Percentiles rank a stretch among this genome's conserved stretches.
These are phyloP conservation scores for Stenurella melanura DNA, from an alignment of 2,888 invertebrate genomes.

Conservation along the genomic window DNA sequence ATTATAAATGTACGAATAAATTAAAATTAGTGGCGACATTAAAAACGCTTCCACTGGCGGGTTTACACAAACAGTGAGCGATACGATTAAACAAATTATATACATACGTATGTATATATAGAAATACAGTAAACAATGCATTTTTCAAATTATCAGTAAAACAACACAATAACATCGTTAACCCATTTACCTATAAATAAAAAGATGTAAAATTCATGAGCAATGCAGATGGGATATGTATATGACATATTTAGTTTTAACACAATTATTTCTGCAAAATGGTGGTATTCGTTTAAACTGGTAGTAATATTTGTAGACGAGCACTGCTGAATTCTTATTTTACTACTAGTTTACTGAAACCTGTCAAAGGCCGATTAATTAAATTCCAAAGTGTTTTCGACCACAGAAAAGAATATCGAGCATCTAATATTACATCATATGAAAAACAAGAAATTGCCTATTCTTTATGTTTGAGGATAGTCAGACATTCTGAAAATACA, in stretches of 20 bases:
- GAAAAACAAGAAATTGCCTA: too few species aligned
- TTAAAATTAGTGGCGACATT: not conserved
- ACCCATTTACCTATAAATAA: constrained; percentile 42
- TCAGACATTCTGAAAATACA: too few species aligned
- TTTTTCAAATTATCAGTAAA: constrained; percentile 27
- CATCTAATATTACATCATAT: too few species aligned
- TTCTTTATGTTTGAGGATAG: too few species aligned
- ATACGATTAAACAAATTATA: not conserved
- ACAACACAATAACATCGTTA: constrained; percentile 36
- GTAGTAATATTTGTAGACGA: not conserved
- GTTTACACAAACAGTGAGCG: not conserved
- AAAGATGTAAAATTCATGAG: constrained; percentile 6
- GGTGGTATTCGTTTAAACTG: not conserved
- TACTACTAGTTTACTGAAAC: too few species aligned
- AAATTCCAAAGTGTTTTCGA: too few species aligned
- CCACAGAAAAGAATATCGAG: too few species aligned
- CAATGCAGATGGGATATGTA: not conserved
- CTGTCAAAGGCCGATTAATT: too few species aligned
- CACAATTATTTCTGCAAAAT: not conserved
- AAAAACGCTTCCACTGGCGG: not conserved
- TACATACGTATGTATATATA: not conserved
- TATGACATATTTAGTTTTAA: not conserved
- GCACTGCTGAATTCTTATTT: too few species aligned
- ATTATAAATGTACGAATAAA: not conserved
- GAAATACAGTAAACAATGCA: constrained; percentile 23